Base-by-base conservation (phyloP, 2,888 invertebrate species). In the Drosophila rellima region DNA sequence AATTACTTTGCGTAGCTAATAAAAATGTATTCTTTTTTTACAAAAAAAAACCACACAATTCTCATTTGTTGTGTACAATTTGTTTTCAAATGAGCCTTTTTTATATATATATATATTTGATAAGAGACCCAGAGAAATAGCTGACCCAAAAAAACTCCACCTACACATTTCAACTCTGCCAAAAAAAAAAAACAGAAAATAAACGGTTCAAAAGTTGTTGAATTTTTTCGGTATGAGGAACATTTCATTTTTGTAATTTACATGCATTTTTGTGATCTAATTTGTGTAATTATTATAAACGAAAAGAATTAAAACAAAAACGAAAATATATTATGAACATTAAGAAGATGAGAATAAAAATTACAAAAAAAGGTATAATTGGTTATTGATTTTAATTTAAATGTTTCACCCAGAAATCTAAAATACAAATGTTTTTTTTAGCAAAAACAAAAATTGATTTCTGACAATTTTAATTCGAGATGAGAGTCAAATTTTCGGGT, bases 241-340 rank as follows among this genome's bases (percentile, higher is more conserved):
- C 72, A 74, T 73, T 84, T 83, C 64, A 86, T 72, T 88, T 78
- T 80, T 79, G 90, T 88, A 90, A 84, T 87, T 89, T 90, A 84
- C 79, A 89, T 90, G 89, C 90, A 89, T 89, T 89, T 89, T 89
- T 90, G 89, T 89, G 89, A 89, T 89, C 84, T 89, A 90, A 84
- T 89, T 89, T 89, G 84, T 90, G 88, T 90, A 90, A 88, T 82
- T 90, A 84, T 75, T 84, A 68, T 89, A 89, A 84, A 82, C 65
- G 57, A 88, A 83, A 82, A 80, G 48, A 80, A 67, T 65, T 84
- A 71, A 73, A 74, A 70, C 57, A 69, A 69, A 62, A 70, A 81
- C 57, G 68, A 75, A 74, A 70, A 62, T 82, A 75, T 61, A 61
- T 78, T 75, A 75, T 44, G 26, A 70, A 47, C 57, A 52, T 74